Evolutionary conservation across 2,797 vertebrate species (phyloP).

Genomic region (Leptoclinus maculatus): DNA sequence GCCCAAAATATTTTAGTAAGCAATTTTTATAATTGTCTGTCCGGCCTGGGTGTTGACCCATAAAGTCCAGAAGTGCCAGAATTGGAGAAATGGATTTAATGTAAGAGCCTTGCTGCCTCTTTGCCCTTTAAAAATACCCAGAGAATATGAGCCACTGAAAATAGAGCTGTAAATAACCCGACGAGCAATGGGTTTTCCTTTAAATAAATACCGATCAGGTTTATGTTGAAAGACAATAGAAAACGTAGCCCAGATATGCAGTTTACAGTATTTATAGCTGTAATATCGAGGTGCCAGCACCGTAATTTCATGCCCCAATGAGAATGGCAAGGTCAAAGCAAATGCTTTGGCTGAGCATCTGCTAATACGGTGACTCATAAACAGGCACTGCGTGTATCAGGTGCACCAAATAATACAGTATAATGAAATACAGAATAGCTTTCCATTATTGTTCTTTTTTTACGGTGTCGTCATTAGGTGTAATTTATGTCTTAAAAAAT

Average conservation of each 20-base stretch:
- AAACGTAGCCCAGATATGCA: slow-evolving; percentile 99
- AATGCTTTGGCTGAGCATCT: slow-evolving; percentile 99
- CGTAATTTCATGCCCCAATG: slow-evolving; percentile 99
- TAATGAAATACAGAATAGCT: slow-evolving; percentile 99
- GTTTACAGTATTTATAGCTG: slow-evolving; percentile 99
- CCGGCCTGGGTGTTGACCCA: slow-evolving; percentile 82
- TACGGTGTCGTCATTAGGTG: slow-evolving; percentile 99
- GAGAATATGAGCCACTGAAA: slow-evolving; percentile 86
- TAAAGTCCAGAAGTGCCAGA: slow-evolving; percentile 86
- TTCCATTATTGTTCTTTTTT: slow-evolving; percentile 99
- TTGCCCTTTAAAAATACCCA: slow-evolving; percentile 84
- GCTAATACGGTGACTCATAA: slow-evolving; percentile 99
- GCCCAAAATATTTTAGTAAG: slow-evolving; percentile 87
- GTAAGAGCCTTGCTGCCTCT: slow-evolving; percentile 79
- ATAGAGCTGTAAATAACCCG: slow-evolving; percentile 98
- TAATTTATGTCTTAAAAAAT: slow-evolving; percentile 99
- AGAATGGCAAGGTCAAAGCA: slow-evolving; percentile 99
- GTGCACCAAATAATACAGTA: slow-evolving; percentile 99
- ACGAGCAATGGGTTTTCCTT: slow-evolving; percentile 99
- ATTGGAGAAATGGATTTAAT: slow-evolving; percentile 85
- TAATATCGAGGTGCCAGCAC: slow-evolving; percentile 99
- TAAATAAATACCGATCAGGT: slow-evolving; percentile 99
- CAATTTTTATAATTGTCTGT: slow-evolving; percentile 88
- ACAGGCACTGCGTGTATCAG: slow-evolving; percentile 99
- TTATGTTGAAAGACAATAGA: slow-evolving; percentile 99